Conservation (phyloP, 1,140 invertebrate genomes). For the Heliothis subflexa region DNA sequence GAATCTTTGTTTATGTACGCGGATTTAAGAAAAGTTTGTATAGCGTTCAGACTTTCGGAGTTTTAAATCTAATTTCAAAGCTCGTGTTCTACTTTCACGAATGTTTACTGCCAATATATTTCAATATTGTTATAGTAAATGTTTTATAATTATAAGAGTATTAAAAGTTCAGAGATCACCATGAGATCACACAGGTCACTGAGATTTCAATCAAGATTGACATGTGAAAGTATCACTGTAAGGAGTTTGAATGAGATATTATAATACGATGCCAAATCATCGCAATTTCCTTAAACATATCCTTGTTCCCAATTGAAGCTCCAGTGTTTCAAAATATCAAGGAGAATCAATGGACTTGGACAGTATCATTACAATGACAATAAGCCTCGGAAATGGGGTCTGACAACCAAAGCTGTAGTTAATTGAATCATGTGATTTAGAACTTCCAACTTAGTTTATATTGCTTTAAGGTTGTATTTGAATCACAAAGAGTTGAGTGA, state of each 20-base stretch:
- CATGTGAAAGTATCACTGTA: constrained; percentile 15
- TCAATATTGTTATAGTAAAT: background rate
- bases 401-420: constrained; percentile 37
- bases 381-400: constrained; percentile 21
- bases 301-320: constrained; percentile 25
- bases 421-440: constrained; percentile 34
- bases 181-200: constrained; percentile 40
- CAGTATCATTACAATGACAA: constrained; percentile 43
- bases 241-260: background rate
- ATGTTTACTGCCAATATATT: background rate
- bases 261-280: background rate
- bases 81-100: constrained; percentile 14
- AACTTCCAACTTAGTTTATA: constrained; percentile 35
- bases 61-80: constrained; percentile 10
- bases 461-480: constrained; percentile 34
- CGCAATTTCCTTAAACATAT: background rate
- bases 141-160: background rate
- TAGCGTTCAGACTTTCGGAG: constrained; percentile 5
- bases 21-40: background rate
- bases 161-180: constrained; percentile 29
- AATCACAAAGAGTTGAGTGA: background rate
- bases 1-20: background rate
- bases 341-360: constrained; percentile 35
- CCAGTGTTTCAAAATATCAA: constrained; percentile 34
- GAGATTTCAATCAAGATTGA: constrained; percentile 42